These are phyloP conservation scores for Anguilla japonica DNA, from an alignment of 2,113 vertebrate species.

Conservation along the genomic window DNA sequence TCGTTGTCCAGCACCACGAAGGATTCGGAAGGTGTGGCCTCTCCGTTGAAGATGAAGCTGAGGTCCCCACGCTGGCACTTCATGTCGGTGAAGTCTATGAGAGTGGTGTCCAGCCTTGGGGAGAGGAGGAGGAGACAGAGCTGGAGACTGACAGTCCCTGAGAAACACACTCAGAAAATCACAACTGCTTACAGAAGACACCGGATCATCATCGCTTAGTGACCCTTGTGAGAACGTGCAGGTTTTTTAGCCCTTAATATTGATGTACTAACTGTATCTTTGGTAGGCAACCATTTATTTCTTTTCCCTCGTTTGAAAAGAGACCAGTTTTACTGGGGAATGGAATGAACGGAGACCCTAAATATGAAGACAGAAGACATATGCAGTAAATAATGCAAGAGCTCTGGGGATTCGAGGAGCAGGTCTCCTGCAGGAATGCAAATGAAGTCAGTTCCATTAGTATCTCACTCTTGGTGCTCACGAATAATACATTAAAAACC, in stretches of 20 bases:
- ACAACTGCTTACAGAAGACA: not conserved
- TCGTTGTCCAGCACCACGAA: constrained; percentile 98
- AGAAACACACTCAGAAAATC: too few relatives aligned
- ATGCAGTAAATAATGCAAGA: not conserved
- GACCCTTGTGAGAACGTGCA: not conserved
- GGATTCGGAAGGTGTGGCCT: constrained; percentile 89
- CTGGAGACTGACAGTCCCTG: not conserved
- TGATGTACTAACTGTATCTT: not conserved
- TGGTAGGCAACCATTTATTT: too few relatives aligned
- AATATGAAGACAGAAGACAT: not conserved
- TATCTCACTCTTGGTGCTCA: constrained; percentile 22
- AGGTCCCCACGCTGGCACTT: constrained; percentile 98
- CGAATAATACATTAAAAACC: constrained; percentile 44
- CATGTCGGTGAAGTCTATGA: constrained; percentile 99
- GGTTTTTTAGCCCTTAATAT: not conserved
- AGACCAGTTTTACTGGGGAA: not conserved
- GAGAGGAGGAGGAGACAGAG: constrained; percentile 14
- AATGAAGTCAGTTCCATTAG: constrained; percentile 41
- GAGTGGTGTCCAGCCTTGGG: constrained; percentile 92
- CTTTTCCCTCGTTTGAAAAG: too few relatives aligned
- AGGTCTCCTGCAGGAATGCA: constrained; percentile 35
- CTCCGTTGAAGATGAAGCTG: constrained; percentile 98
- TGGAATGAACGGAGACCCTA: not conserved
- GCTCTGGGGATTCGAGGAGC: not conserved
- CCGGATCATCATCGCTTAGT: not conserved